Conservation (phyloP, 2,113 vertebrate genomes). For the Cyphomyrus plagiostoma region DNA sequence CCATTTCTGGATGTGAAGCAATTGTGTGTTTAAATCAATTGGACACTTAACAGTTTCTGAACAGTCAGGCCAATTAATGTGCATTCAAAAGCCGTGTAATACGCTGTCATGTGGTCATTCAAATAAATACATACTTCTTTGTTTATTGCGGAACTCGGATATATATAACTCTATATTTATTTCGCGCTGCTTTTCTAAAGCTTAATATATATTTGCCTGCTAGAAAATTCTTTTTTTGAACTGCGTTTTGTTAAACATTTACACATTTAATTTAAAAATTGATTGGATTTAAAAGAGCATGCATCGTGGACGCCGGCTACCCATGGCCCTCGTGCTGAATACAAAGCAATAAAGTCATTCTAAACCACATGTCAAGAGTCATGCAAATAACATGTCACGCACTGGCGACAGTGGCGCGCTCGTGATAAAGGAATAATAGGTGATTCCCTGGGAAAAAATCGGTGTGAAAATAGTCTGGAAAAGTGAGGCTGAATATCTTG, state of each 20-base stretch:
- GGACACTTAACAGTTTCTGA: background rate
- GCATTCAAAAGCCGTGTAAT: conserved; percentile 4
- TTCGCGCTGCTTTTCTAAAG: background rate
- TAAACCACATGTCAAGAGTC: conserved; percentile 49
- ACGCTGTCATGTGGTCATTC: conserved; percentile 4
- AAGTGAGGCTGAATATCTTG: conserved; percentile 34
- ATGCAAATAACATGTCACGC: conserved; percentile 64
- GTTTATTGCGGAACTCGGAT: background rate
- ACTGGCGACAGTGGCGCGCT: conserved; percentile 51
- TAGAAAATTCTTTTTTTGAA: background rate
- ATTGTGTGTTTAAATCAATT: background rate
- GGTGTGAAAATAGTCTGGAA: conserved; percentile 57
- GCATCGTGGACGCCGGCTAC: conserved; percentile 30
- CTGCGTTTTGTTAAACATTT: background rate
- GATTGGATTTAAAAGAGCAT: background rate
- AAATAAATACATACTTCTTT: background rate
- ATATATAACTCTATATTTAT: too few relatives aligned
- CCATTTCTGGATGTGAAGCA: conserved; percentile 9
- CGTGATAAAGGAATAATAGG: conserved; percentile 62
- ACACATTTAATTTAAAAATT: background rate
- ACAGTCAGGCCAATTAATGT: background rate
- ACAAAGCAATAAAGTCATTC: conserved; percentile 57
- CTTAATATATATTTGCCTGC: background rate
- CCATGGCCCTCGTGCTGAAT: conserved; percentile 35
- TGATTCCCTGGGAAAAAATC: conserved; percentile 52